Evolutionary conservation across 2,797 vertebrate species (phyloP).

Genomic region (Anguilla obscura): DNA sequence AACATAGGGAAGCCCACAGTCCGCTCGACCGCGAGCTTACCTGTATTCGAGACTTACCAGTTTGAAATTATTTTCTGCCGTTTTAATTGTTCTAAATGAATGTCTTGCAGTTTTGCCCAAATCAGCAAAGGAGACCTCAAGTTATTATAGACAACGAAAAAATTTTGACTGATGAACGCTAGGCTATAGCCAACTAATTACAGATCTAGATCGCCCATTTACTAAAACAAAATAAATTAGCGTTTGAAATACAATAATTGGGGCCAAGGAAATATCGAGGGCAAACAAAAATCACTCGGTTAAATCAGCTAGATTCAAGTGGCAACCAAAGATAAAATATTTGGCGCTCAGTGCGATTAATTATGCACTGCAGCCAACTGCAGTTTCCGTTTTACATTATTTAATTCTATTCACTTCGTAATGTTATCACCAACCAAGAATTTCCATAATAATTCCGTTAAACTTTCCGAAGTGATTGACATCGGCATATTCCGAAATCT

Average conservation of each 20-base stretch:
- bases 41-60: neutral
- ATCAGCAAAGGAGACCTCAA: neutral
- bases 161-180: neutral
- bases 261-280: neutral
- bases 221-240: neutral
- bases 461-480: neutral
- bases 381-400: too few relatives aligned
- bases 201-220: neutral
- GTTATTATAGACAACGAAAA: neutral
- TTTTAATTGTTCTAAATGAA: neutral
- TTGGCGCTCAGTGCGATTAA: neutral
- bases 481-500: too few relatives aligned
- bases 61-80: neutral
- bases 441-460: too few relatives aligned
- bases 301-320: neutral
- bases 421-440: too few relatives aligned
- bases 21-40: neutral
- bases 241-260: neutral
- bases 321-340: neutral
- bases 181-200: neutral
- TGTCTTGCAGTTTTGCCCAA: neutral
- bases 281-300: neutral
- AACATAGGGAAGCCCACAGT: too few relatives aligned
- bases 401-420: too few relatives aligned
- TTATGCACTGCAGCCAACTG: too few relatives aligned